Percentiles rank a stretch among this genome's conserved stretches.
Evolutionary conservation across 1,140 invertebrate genomes (phyloP).

Genomic region (Caligus rogercresseyi): DNA sequence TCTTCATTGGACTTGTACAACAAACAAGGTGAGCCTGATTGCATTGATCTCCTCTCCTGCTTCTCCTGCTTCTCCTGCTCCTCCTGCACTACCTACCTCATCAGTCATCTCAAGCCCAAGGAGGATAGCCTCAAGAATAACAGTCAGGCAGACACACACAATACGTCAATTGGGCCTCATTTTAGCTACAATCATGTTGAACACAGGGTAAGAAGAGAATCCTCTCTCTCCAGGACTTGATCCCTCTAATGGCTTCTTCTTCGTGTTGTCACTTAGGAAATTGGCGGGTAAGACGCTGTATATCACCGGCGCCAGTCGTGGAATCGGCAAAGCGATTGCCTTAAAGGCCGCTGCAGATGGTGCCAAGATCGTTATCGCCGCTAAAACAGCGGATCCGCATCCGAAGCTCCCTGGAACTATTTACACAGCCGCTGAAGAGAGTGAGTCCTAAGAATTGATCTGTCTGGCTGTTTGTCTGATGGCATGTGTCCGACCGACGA

Average conservation of each 20-base stretch:
- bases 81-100: too few species aligned
- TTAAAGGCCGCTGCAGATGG: conserved; percentile 82
- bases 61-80: too few species aligned
- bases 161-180: too few species aligned
- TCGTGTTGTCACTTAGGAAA: conserved; percentile 44
- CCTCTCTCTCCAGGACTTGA: too few species aligned
- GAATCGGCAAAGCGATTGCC: conserved; percentile 93
- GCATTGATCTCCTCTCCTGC: too few species aligned
- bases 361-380: conserved; percentile 82
- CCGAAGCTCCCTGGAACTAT: conserved; percentile 96
- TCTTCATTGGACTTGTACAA: too few species aligned
- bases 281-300: conserved; percentile 78
- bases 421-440: conserved; percentile 86
- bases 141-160: too few species aligned
- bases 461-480: too few species aligned
- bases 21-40: too few species aligned
- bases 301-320: conserved; percentile 87
- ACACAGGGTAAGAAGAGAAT: not conserved
- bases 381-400: conserved; percentile 88
- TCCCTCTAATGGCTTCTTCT: not conserved
- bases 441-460: conserved; percentile 45
- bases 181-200: too few species aligned
- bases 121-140: too few species aligned
- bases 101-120: too few species aligned
- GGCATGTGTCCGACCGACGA: conserved; percentile 9